Base-by-base conservation (phyloP, 37 sponge, comb jelly and placozoan genomes). In the Hormiphora californensis region DNA sequence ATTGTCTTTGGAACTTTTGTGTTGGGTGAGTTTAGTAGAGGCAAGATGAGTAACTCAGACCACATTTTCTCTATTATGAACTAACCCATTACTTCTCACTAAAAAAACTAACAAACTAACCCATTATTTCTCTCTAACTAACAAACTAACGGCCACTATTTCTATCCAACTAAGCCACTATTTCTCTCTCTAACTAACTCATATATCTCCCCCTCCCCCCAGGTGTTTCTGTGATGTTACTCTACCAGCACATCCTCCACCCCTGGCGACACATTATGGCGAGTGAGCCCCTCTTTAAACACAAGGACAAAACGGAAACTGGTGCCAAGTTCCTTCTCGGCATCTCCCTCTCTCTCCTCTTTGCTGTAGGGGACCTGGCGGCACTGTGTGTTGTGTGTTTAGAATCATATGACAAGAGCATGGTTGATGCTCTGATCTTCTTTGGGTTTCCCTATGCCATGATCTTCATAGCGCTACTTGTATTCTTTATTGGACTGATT, bases 211-310 rank as follows among this genome's bases (percentile, higher is more conserved):
- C 53, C 53, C 9, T 15, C 61, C 5, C n/a, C 27, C 27, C 27
- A 57, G 61, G 61, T 5, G 27, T 57, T 30, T 57, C 30, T 57
- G 61, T 23, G 61, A 28, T 57, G n/a, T 5, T 57, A 15, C 27
- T 28, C 61, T 57, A 57, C 61, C 61, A 57, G 27, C 9, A 57
- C 21, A 28, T 23, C 30, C 61, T 57, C 17, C 61, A 57, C 21
- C 61, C 61, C 21, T 57, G 61, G 61, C n/a, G 61, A 57, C 61
- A 57, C 61, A 57, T 57, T 30, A 57, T 57, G 3, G 61, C 61
- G n/a, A 57, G 17, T 4, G 61, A 57, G 23, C 61, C 61, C 3
- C 61, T 23, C 4, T 57, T 57, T 12, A 57, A 57, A 57, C n/a
- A 4, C 27, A 5, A 21, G n/a, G 61, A 57, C 21, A 5, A 23